Base-by-base conservation (phyloP, 2,113 vertebrate species). In the Anser brachyrhynchus region DNA sequence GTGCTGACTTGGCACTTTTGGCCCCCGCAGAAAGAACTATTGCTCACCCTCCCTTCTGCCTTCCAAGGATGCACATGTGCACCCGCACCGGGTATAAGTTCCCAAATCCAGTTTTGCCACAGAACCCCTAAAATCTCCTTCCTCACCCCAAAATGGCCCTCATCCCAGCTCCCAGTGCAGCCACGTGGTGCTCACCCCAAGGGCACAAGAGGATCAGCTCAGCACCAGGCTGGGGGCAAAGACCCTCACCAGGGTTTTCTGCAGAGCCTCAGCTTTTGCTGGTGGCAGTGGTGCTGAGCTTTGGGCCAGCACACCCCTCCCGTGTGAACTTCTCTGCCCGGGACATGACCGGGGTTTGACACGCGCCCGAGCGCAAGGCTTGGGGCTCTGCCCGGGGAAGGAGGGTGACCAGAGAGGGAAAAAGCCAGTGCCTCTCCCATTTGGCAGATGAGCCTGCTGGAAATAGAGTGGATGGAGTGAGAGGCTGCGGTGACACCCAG, bases 1-100 rank as follows among this genome's bases (percentile, higher is more conserved):
- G 58, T 82, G 97, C 97, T 98, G 96, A 98, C 87, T 96, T 84
- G 94, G 94, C 96, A 77, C 41, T 97, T 97, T 78, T 62, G 54
- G 70, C 3, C n/a, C 35, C 44, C 1, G 22, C n/a, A 9, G 67
- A 75, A 33, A 67, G 6, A 84, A 64, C 26, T 84, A 6, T 46
- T 49, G 41, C 54, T 69, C 43, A 6, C 76, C 46, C 46, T 76
- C 71, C 35, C 64, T 65, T 67, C 33, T 58, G 66, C 55, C 26
- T 90, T 79, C 44, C 43, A 29, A 49, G 85, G 35, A n/a, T 20
- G 31, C 0, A 0, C 29, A 13, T 8, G 23, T 82, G 44, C 10
- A 66, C 4, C n/a, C 11, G 3, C 19, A 6, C 8, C 0, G 9
- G 15, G 8, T 37, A 5, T 31, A 64, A 54, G 25, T 46, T 87